Base-by-base conservation (phyloP, 2,113 vertebrate genomes). In the Procapra przewalskii region DNA sequence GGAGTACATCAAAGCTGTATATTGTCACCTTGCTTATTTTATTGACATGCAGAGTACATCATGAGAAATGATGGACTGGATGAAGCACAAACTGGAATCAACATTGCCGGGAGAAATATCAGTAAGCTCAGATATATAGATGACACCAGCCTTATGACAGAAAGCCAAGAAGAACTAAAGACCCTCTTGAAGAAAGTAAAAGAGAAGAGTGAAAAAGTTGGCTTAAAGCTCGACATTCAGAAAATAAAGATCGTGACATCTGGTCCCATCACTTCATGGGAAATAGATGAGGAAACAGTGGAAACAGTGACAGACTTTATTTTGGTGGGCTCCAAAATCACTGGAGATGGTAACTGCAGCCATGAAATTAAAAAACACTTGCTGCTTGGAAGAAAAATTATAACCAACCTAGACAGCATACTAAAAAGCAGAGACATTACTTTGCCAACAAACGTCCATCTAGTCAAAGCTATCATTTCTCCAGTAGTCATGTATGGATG, bases 71-170 rank as follows among this genome's bases (percentile, higher is more conserved):
- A 71, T 36, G 33, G 64, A 67, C 33, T 71, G 64, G 64, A 36
- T 36, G 64, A 71, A 36, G n/a, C 17, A 71, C 17, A 71, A 71
- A 4, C n/a, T 36, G 64, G 64, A 36, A 71, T 36, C 64, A 36
- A 19, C 2, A 36, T 21, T 33, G n/a, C 64, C 0, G 0, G n/a
- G 17, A 71, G 67, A 71, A 71, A 23, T 40, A 40, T 71, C 19
- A 71, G 5, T 36, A 71, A 71, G n/a, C n/a, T 71, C 67, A 71
- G n/a, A 23, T 71, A 71, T 71, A 5, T 11, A 71, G 67, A 71
- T 21, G 19, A 71, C n/a, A 71, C 5, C n/a, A 40, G 4, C 19
- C 19, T 71, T 23, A 71, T 6, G n/a, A 19, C n/a, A 71, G 64
- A 71, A 36, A 71, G 19, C 5, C 9, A 36, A 71, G 62, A 67